Percentiles rank a stretch among this genome's conserved stretches.
Conservation (phyloP, 1,140 invertebrate species). For the Pseudoatta argentina region DNA sequence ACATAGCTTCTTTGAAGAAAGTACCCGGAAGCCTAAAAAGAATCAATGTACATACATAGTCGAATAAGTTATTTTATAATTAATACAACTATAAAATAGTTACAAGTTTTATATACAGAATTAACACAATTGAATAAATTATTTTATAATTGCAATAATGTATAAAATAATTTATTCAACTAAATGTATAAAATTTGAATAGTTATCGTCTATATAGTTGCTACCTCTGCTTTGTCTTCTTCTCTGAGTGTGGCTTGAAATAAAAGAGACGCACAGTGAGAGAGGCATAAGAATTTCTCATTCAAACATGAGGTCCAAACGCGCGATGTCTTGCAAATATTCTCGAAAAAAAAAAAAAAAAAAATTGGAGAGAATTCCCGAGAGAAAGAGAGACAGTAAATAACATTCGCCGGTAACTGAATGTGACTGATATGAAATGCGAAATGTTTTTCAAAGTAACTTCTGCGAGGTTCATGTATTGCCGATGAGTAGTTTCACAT, state of each 20-base stretch:
- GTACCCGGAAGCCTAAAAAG: no score
- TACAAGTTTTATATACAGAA: no score
- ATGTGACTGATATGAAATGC: conserved; percentile 20
- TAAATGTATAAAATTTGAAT: no score
- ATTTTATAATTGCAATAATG: no score
- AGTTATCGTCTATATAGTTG: no score
- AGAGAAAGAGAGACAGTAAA: conserved; percentile 1
- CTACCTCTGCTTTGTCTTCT: no score
- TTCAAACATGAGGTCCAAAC: background rate
- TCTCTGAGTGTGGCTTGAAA: background rate
- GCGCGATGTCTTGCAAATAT: background rate
- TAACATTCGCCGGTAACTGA: background rate
- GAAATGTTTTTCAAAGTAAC: conserved; percentile 25
- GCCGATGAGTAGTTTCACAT: conserved; percentile 9
- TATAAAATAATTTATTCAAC: no score
- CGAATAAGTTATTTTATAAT: no score
- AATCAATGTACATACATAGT: no score
- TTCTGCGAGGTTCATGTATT: conserved; percentile 1
- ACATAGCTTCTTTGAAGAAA: no score
- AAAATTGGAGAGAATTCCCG: background rate
- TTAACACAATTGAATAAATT: no score
- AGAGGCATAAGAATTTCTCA: conserved; percentile 22
- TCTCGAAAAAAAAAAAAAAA: background rate
- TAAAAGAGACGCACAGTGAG: background rate
- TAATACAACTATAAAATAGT: no score